Evolutionary conservation across 2,888 invertebrate species (phyloP).

Genomic region (Drosophila maculinotata): DNA sequence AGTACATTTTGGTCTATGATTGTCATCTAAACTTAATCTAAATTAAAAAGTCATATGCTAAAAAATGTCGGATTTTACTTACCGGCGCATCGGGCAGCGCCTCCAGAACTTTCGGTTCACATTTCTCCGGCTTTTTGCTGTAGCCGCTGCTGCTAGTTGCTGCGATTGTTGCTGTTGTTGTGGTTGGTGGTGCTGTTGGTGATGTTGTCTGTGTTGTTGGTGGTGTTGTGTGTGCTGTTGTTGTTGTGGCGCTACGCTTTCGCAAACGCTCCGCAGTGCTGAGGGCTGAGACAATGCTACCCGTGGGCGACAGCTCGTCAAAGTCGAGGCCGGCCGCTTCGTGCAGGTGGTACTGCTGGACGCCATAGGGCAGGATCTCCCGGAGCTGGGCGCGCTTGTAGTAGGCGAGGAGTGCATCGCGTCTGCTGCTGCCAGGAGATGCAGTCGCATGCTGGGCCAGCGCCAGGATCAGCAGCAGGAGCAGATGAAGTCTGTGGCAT

Average conservation of each 20-base stretch:
- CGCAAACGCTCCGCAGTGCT: slow-evolving; percentile 56
- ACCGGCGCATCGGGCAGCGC: slow-evolving; percentile 84
- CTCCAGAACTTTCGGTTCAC: slow-evolving; percentile 84
- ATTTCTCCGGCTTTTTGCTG: slow-evolving; percentile 72
- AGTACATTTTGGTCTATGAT: no score
- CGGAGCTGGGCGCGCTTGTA: slow-evolving; percentile 76
- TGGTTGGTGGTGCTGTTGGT: slow-evolving; percentile 13
- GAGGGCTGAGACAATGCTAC: slow-evolving; percentile 65
- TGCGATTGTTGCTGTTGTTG: slow-evolving; percentile 28
- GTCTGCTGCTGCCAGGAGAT: slow-evolving; percentile 53
- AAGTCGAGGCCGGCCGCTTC: slow-evolving; percentile 62
- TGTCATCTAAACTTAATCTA: no score
- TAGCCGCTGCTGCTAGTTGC: slow-evolving; percentile 23
- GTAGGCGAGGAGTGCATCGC: slow-evolving; percentile 73
- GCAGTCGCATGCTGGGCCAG: slow-evolving; percentile 36
- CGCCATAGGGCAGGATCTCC: slow-evolving; percentile 44
- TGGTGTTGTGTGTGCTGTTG: slow-evolving; percentile 36
- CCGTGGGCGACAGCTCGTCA: slow-evolving; percentile 70
- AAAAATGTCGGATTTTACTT: no score
- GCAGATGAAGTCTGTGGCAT: slow-evolving; percentile 47
- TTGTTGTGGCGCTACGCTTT: slow-evolving; percentile 65
- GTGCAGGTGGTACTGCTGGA: slow-evolving; percentile 52
- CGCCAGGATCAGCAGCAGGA: slow-evolving; percentile 52
- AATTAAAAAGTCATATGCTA: no score
- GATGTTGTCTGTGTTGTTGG: slow-evolving; percentile 16